Conservation (phyloP, 2,113 vertebrate species). For the Elaphurus davidianus region DNA sequence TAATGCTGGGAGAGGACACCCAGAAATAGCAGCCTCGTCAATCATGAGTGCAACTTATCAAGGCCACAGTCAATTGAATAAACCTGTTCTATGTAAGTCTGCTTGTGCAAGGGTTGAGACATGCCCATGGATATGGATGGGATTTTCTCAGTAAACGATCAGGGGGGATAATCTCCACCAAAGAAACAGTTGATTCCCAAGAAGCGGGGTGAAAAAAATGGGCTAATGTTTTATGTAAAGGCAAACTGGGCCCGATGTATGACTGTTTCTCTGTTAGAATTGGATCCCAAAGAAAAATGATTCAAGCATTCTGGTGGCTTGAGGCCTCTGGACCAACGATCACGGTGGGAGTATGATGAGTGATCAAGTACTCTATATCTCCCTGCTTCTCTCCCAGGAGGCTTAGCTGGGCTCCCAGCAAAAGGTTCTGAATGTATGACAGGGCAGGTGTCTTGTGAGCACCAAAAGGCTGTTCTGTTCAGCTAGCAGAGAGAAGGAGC, state of each 20-base stretch:
- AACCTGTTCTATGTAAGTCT: neutral
- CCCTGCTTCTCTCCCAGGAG: neutral
- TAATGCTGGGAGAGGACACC: conserved; percentile 22
- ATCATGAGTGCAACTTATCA: neutral
- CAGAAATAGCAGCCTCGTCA: conserved; percentile 41
- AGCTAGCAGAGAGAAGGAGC: neutral
- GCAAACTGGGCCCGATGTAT: neutral
- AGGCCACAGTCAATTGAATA: conserved; percentile 11
- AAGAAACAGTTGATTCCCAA: neutral
- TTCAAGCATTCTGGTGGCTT: neutral
- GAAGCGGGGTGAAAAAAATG: neutral
- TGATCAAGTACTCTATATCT: neutral
- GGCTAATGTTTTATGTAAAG: neutral
- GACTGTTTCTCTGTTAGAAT: neutral
- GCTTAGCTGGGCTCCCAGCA: neutral
- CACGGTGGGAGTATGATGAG: neutral
- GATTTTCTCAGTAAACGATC: neutral
- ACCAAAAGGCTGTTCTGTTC: neutral
- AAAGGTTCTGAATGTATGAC: neutral
- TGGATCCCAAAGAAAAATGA: neutral
- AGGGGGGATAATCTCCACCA: neutral
- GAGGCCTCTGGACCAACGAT: neutral
- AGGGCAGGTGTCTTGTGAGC: neutral
- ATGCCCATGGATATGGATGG: neutral
- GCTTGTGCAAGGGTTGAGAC: neutral